Percentiles rank a stretch among this genome's conserved stretches.
Conservation (phyloP, 2,888 invertebrate species). For the Arge pagana region DNA sequence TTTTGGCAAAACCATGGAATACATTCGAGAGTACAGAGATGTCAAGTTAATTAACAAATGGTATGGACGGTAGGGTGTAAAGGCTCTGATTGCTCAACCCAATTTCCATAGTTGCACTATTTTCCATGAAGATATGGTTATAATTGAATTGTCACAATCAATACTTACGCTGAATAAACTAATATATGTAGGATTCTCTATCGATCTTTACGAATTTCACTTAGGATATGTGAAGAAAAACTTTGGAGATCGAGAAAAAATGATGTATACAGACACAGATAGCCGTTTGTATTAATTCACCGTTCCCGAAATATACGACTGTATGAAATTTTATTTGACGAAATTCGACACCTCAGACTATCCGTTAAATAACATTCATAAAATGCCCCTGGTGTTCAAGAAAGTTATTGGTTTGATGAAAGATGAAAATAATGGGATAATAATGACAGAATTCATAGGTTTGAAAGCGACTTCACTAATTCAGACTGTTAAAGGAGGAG, state of each 20-base stretch:
- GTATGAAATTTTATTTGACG: constrained; percentile 32
- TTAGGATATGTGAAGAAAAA: constrained; percentile 20
- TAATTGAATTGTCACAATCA: constrained; percentile 22
- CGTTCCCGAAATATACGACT: constrained; percentile 48
- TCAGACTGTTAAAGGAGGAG: too few species aligned
- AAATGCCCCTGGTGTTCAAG: constrained; percentile 38
- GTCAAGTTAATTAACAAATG: constrained; percentile 43
- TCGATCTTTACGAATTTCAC: constrained; percentile 26
- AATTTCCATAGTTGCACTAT: constrained; percentile 43
- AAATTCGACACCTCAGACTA: constrained; percentile 46
- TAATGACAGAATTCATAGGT: constrained; percentile 42
- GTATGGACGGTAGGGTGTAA: constrained; percentile 31
- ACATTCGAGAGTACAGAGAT: constrained; percentile 40
- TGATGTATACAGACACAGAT: constrained; percentile 46
- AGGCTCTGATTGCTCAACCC: constrained; percentile 30
- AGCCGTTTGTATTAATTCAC: constrained; percentile 41
- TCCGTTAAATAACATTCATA: constrained; percentile 33
- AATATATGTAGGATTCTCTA: constrained; percentile 25
- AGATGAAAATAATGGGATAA: constrained; percentile 39
- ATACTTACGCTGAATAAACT: constrained; percentile 27
- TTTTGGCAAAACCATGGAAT: constrained; percentile 49
- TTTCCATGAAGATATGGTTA: constrained; percentile 28
- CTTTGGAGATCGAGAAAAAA: constrained; percentile 25
- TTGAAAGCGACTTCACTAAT: constrained; percentile 38
- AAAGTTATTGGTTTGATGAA: constrained; percentile 43